Evolutionary conservation across 2,888 invertebrate genomes (phyloP), one percentile per base, ranked within the genome.

Genomic region (Scaeva pyrastri): DNA sequence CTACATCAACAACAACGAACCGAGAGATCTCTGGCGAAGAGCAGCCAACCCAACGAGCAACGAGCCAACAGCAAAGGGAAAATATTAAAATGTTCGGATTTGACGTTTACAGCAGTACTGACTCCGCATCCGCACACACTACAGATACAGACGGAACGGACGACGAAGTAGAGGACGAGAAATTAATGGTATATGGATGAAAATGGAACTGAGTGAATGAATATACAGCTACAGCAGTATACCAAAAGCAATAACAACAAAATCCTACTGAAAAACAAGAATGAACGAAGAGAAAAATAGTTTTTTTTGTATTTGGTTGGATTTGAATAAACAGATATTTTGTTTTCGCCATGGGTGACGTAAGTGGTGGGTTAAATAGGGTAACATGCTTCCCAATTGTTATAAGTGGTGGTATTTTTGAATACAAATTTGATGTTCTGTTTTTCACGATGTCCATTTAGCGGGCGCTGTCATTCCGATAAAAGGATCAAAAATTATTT

Each of bases 21-120:
- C 62, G 23, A 81, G 68, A 86, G 73, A 77, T 73, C 73, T 81
- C 76, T 52, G 56, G 62, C 81, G 55, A 75, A 81, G 70, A 81
- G 66, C 80, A 76, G 72, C 62, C 70, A 75, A 80, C 45, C 62
- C 64, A 64, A 64, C 45, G 62, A 58, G 73, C 64, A 64, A 64
- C 45, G 62, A 58, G 73, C 70, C 79, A 79, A 80, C 58, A 85
- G 81, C 81, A 75, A 58, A 86, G 74, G 41, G 78, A 82, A 86
- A 86, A 86, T 86, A 86, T 86, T 86, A 82, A 86, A 82, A 77
- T 77, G 74, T 70, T 86, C 77, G 86, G 64, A 74, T 86, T 73
- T 78, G 82, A 82, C 86, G 86, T 82, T 78, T 81, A 82, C 82
- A 78, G 48, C 82, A 86, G 86, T 76, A 72, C 41, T 41, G 66